Base-by-base conservation (phyloP, 2,113 vertebrate genomes). In the Cynopterus brachyotis region DNA sequence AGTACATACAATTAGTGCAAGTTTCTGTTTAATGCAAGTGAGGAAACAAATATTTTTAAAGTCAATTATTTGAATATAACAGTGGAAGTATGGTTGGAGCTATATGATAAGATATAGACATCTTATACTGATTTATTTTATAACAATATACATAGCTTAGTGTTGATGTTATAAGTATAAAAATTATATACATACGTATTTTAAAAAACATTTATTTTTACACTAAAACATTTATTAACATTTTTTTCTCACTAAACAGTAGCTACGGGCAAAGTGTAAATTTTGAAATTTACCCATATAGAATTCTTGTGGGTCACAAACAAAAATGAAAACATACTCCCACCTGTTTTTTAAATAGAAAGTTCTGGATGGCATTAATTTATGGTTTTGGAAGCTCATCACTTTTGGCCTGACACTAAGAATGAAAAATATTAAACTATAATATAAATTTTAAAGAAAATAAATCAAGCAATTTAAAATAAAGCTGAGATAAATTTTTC, bases 371-470 rank as follows among this genome's bases (percentile, higher is more conserved):
- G 76, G 30, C 26, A 67, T 84, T 95, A 93, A 85, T 70, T 96
- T 50, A 91, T 73, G 22, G 3, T 24, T 72, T 87, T 93, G 22
- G 45, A 89, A 92, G 64, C 9, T 87, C 70, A 94, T 94, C 42
- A 83, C n/a, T 50, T 75, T 6, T 95, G 37, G 26, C 26, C 50
- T 90, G 13, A 30, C 94, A 70, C 11, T 75, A 86, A 26, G 11
- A 50, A 30, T 86, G 16, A n/a, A 94, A 92, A 96, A 83, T 78
- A 89, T n/a, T 95, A 93, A 45, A 45, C 5, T 60, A 0, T 11
- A 82, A 85, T 73, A 91, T 89, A 93, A 73, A 82, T 64, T 93
- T 85, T 79, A 78, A 47, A 79, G n/a, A 30, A 60, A 91, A 83
- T 47, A 60, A 11, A 67, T 55, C 12, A 85, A 81, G 50, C 5